A percentile compares a stretch with the other conserved stretches of the same genome.
These are phyloP conservation scores for Otis tarda DNA, from an alignment of 2,113 vertebrate genomes.

Conservation along the genomic window DNA sequence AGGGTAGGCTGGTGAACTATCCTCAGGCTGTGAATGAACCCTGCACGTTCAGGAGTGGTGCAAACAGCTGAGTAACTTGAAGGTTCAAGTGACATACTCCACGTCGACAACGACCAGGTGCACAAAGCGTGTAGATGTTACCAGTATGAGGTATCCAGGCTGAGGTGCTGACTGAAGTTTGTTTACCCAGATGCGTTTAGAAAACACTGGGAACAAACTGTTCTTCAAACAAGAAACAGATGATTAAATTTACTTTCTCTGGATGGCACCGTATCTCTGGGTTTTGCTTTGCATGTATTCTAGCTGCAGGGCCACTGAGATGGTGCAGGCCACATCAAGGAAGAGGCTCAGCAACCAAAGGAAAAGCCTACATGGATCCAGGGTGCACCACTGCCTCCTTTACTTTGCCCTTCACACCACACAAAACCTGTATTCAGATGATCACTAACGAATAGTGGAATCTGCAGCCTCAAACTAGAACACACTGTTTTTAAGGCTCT, in stretches of 20 bases:
- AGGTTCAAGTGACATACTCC: background rate
- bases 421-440: background rate
- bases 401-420: background rate
- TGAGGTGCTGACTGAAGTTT: background rate
- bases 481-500: fast-evolving
- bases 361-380: background rate
- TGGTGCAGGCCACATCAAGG: fast-evolving
- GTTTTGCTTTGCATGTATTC: background rate
- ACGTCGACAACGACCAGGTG: background rate
- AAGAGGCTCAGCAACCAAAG: background rate
- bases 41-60: background rate
- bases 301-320: background rate
- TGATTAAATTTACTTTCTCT: background rate
- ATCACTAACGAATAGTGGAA: background rate
- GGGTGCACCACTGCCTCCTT: background rate
- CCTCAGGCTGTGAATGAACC: background rate
- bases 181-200: background rate
- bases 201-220: background rate
- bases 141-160: background rate
- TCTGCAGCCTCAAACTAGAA: background rate
- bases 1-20: background rate
- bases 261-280: fast-evolving
- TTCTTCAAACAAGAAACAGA: background rate
- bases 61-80: background rate
- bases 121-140: background rate